Percentiles rank a stretch among this genome's conserved stretches.
phyloP scores from a whole-genome alignment of 1,140 invertebrate species.

The Oedothorax gibbosus region DNA sequence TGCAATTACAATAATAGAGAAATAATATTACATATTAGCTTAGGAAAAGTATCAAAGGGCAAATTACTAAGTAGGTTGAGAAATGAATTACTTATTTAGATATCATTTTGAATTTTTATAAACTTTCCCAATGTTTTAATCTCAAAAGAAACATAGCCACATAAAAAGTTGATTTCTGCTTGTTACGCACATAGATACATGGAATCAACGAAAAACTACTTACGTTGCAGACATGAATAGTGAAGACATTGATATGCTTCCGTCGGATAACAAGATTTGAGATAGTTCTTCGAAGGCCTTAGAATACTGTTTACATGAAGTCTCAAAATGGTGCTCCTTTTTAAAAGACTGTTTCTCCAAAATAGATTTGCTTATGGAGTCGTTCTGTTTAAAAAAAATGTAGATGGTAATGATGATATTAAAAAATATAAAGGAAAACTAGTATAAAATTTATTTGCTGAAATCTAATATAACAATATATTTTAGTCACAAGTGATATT shows the following conservation, averaged over 20 bases:
- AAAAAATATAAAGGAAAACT: neutral
- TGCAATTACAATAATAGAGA: no score
- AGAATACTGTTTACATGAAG: slow-evolving; percentile 10
- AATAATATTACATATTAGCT: no score
- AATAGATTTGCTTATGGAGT: neutral
- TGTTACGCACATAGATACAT: no score
- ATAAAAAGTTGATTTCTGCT: no score
- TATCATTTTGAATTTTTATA: neutral
- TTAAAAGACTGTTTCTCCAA: neutral
- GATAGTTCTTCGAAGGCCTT: slow-evolving; percentile 29
- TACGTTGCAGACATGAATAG: neutral
- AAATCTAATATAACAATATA: no score
- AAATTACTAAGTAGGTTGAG: neutral
- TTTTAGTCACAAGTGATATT: no score
- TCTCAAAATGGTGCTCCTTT: slow-evolving; percentile 2
- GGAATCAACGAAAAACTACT: neutral
- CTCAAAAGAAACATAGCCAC: no score
- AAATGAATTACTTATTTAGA: neutral
- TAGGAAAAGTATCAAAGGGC: no score
- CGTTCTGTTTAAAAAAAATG: neutral
- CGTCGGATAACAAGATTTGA: slow-evolving; percentile 23
- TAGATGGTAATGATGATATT: neutral
- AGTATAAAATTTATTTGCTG: no score
- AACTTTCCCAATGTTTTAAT: no score
- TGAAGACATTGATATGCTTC: slow-evolving; percentile 19